Evolutionary conservation across 2,888 invertebrate species (phyloP).

Genomic region (Tetanocera ferruginea): DNA sequence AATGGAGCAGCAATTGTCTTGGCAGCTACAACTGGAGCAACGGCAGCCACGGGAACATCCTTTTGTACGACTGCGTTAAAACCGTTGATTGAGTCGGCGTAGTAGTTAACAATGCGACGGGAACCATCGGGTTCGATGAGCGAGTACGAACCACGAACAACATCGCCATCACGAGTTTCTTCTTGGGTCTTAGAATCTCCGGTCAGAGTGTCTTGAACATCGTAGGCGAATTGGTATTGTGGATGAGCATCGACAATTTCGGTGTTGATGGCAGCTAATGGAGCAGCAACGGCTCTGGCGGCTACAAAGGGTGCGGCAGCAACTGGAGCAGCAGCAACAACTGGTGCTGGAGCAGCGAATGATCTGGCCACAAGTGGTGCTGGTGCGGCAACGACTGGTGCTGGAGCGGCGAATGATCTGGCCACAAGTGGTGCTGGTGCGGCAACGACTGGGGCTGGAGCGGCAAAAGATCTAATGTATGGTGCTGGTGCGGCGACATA

Average conservation of each 20-base stretch:
- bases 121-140: conserved; percentile 71
- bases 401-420: conserved; percentile 52
- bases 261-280: conserved; percentile 55
- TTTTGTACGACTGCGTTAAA: conserved; percentile 71
- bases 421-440: conserved; percentile 49
- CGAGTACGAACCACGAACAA: conserved; percentile 71
- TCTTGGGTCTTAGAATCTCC: conserved; percentile 72
- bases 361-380: conserved; percentile 48
- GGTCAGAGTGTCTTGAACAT: conserved; percentile 71
- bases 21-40: conserved; percentile 67
- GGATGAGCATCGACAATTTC: conserved; percentile 70
- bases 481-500: conserved; percentile 39
- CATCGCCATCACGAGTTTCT: conserved; percentile 71
- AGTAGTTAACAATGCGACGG: conserved; percentile 71
- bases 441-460: conserved; percentile 48
- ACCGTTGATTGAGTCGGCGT: conserved; percentile 70
- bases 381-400: conserved; percentile 54
- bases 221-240: conserved; percentile 71
- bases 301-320: conserved; percentile 7
- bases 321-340: conserved; percentile 50
- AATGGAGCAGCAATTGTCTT: conserved; percentile 56
- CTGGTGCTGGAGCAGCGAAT: conserved; percentile 51
- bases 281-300: conserved; percentile 48
- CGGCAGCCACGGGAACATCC: conserved; percentile 69
- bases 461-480: conserved; percentile 17